Conservation (phyloP, 2,113 vertebrate genomes). For the Chaetops frenatus region DNA sequence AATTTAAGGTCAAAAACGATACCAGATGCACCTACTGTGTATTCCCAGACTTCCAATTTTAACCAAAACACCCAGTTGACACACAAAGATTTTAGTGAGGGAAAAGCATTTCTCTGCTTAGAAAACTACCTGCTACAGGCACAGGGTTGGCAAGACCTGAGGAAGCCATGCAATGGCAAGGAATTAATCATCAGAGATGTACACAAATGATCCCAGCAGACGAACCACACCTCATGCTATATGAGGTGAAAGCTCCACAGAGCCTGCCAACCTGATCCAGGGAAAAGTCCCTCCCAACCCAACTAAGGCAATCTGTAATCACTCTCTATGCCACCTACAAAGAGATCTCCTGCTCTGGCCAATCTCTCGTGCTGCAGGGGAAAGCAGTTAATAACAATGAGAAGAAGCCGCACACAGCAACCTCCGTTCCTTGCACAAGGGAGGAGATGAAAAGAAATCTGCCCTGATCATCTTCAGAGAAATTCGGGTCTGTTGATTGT, state of each 20-base stretch:
- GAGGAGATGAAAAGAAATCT: not conserved
- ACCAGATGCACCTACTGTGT: not conserved
- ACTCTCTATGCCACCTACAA: not conserved
- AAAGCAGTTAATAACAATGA: not conserved
- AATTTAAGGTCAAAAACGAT: not conserved
- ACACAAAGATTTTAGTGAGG: not conserved
- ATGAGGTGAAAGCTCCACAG: constrained; percentile 29
- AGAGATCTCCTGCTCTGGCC: not conserved
- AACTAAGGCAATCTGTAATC: not conserved
- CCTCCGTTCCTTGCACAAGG: not conserved
- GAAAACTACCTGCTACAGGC: not conserved
- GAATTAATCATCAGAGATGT: not conserved
- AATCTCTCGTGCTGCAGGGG: not conserved
- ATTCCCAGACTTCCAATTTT: not conserved
- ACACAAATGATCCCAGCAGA: constrained; percentile 3
- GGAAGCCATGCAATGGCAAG: not conserved
- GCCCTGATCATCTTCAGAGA: not conserved
- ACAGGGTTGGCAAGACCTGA: not conserved
- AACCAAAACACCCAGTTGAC: not conserved
- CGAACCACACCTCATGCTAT: not conserved
- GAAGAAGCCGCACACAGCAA: not conserved
- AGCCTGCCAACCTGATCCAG: constrained; percentile 18
- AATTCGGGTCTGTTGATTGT: not conserved
- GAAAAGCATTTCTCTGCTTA: not conserved
- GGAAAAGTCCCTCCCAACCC: not conserved